phyloP scores from a whole-genome alignment of 1,140 invertebrate genomes.

The Heliothis virescens region DNA sequence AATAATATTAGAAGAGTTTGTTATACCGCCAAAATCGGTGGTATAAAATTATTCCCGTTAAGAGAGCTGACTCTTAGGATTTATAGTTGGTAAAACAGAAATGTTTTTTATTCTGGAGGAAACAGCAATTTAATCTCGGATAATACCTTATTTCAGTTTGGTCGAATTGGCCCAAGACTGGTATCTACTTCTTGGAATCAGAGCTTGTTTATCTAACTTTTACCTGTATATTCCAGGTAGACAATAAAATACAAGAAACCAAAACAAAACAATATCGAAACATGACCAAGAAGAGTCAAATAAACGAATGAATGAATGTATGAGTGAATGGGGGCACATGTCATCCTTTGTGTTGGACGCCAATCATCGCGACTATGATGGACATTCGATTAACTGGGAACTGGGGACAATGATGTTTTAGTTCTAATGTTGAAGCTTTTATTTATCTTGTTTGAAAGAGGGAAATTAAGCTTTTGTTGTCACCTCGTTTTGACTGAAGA shows the following conservation, averaged over 20 bases:
- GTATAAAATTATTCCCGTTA: no score
- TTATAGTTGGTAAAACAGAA: no score
- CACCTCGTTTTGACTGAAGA: no score
- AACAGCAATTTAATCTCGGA: no score
- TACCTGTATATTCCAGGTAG: no score
- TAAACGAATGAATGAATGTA: background rate
- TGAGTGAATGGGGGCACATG: conserved; percentile 13
- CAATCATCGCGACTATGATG: conserved; percentile 28
- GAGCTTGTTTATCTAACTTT: background rate
- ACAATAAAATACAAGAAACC: background rate
- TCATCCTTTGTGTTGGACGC: conserved; percentile 28
- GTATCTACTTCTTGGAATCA: background rate
- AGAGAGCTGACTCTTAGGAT: no score
- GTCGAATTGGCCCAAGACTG: no score
- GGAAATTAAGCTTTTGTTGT: background rate
- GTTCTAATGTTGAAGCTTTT: background rate
- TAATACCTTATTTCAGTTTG: no score
- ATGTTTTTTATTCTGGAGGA: no score
- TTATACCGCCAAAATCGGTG: no score
- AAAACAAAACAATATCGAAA: conserved; percentile 7
- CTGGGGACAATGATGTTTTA: conserved; percentile 18
- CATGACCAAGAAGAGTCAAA: conserved; percentile 15
- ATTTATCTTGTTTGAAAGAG: background rate
- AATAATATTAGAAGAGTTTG: no score
- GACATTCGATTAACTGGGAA: conserved; percentile 35